These are phyloP conservation scores for Moxostoma hubbsi DNA, from an alignment of 2,797 vertebrate genomes.

Conservation along the genomic window DNA sequence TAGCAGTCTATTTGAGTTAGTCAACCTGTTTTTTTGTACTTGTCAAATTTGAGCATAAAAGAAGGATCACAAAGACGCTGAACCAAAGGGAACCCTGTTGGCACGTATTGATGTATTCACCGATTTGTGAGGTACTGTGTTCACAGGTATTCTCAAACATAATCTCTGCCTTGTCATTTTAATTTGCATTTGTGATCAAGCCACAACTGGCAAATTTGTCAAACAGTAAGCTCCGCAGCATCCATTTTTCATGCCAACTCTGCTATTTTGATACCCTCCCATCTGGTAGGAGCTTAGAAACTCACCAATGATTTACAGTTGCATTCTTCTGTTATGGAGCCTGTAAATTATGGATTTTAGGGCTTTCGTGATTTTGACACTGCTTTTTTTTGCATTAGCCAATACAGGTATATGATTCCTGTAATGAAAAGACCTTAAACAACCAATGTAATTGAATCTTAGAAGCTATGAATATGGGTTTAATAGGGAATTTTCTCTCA, in stretches of 20 bases:
- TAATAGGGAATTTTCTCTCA: constrained; percentile 1
- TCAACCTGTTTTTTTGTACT: constrained; percentile 5
- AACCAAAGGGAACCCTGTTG: constrained; percentile 27
- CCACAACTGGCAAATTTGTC: constrained; percentile 69
- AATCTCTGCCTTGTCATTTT: constrained; percentile 60
- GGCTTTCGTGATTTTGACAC: constrained; percentile 73
- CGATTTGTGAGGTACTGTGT: constrained; percentile 36
- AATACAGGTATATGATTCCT: constrained; percentile 22
- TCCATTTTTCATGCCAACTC: constrained; percentile 66
- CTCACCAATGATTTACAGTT: constrained; percentile 76
- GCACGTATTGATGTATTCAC: constrained; percentile 45
- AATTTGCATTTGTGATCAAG: constrained; percentile 62
- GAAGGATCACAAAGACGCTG: constrained; percentile 12
- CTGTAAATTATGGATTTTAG: constrained; percentile 81
- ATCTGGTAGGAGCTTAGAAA: constrained; percentile 73
- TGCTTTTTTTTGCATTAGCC: constrained; percentile 74
- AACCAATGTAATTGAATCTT: constrained; percentile 35
- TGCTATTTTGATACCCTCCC: constrained; percentile 76
- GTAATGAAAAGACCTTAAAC: not conserved
- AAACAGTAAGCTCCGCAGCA: constrained; percentile 61
- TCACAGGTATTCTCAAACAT: constrained; percentile 46
- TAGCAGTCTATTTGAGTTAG: constrained; percentile 24
- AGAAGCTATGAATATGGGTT: constrained; percentile 31
- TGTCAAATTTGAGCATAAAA: constrained; percentile 32
- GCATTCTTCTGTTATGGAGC: constrained; percentile 66